These are phyloP conservation scores for Dolichoris vasculosae DNA, from an alignment of 1,140 invertebrate genomes.

Conservation along the genomic window DNA sequence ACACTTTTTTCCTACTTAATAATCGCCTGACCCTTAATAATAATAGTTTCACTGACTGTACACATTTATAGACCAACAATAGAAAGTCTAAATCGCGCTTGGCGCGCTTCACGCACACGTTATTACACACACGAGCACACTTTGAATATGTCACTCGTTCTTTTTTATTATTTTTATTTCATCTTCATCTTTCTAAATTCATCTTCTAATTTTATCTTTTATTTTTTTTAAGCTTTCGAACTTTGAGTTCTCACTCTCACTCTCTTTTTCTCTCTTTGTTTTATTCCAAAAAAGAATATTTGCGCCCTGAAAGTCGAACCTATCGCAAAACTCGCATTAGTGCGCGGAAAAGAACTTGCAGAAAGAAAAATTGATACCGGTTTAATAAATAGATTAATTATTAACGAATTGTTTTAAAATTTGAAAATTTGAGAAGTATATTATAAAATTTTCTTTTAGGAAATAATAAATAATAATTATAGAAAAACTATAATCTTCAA, in stretches of 20 bases:
- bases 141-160: conserved; percentile 50
- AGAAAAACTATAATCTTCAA: too few species aligned
- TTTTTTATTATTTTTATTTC: conserved; percentile 44
- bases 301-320: conserved; percentile 53
- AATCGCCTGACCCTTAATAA: conserved; percentile 74
- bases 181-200: conserved; percentile 27
- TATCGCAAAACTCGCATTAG: conserved; percentile 53
- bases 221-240: conserved; percentile 45
- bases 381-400: background rate
- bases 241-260: conserved; percentile 41
- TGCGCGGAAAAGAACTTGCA: conserved; percentile 38
- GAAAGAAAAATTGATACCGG: conserved; percentile 30
- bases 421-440: too few species aligned
- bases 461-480: too few species aligned
- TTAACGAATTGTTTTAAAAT: too few species aligned
- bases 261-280: conserved; percentile 12
- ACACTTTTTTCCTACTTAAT: conserved; percentile 53
- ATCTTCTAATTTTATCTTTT: conserved; percentile 33
- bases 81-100: conserved; percentile 71
- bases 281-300: conserved; percentile 25
- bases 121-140: conserved; percentile 52
- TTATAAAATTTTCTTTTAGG: too few species aligned
- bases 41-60: conserved; percentile 76
- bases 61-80: conserved; percentile 76
- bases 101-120: conserved; percentile 65